Evolutionary conservation across 2,888 invertebrate species (phyloP).

Genomic region (Troglohyphantes excavatus): DNA sequence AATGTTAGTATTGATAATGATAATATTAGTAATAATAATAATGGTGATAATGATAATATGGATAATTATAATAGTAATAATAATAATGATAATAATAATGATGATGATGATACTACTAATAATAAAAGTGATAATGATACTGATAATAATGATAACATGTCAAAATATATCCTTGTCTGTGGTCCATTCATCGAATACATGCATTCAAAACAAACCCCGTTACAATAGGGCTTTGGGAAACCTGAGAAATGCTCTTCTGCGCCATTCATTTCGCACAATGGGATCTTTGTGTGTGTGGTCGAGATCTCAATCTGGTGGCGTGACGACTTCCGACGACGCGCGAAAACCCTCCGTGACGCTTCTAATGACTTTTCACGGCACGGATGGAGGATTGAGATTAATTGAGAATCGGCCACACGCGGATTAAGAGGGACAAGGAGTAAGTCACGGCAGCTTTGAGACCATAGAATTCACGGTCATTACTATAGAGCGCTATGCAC

Average conservation of each 20-base stretch:
- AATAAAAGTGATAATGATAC: too few species aligned
- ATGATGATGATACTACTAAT: too few species aligned
- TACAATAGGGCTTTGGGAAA: too few species aligned
- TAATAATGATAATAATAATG: too few species aligned
- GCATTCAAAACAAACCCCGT: too few species aligned
- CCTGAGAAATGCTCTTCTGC: too few species aligned
- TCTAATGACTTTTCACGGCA: not conserved
- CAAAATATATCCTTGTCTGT: too few species aligned
- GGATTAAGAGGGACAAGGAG: not conserved
- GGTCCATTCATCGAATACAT: too few species aligned
- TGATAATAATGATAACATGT: too few species aligned
- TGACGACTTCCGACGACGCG: not conserved
- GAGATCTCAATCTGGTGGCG: not conserved
- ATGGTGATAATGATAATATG: not conserved
- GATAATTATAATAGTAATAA: not conserved
- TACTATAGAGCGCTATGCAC: too few species aligned
- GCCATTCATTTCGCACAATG: not conserved
- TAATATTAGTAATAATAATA: slow-evolving; percentile 6
- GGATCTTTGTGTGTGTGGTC: not conserved
- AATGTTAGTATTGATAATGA: not conserved
- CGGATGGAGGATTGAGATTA: not conserved
- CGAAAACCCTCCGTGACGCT: not conserved
- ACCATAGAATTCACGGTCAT: too few species aligned
- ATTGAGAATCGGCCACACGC: not conserved
- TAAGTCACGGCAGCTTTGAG: not conserved